Evolutionary conservation across 2,113 vertebrate species (phyloP), one percentile per base, ranked within the genome.

Genomic region (Apus apus): DNA sequence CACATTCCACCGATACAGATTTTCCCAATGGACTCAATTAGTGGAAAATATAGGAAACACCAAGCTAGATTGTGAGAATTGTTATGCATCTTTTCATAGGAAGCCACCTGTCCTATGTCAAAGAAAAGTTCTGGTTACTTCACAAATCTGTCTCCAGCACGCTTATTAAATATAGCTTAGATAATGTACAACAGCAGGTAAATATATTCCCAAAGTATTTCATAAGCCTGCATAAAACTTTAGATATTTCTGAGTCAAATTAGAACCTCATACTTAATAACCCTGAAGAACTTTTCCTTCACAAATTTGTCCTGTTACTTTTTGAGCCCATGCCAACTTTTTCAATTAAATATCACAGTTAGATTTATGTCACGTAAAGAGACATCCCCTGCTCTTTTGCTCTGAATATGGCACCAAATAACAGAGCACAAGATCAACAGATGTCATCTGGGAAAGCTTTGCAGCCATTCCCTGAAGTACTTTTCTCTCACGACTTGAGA

Each of bases 1-100:
- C 58, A 32, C 15, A 27, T n/a, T 7, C 0, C 1, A 21, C 4
- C 11, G 22, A 6, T 29, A 15, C 0, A 62, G 65, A 50, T 29
- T 26, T 70, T 87, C 81, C 43, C 45, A 75, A 13, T 0, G 16
- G 18, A 40, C 23, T 9, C 56, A 29, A 40, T 3, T 70, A 4
- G 5, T 80, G 7, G 0, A 25, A 91, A 80, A 48, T 5, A 1
- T 17, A 7, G 48, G 16, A n/a, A 68, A 19, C 32, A 48, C 3
- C 17, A 29, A 46, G 8, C 7, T 70, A 40, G 16, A 36, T 2
- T 46, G 16, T 30, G 19, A 58, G 12, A 62, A 45, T 11, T 23
- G 30, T 46, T 66, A 26, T 7, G 8, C 22, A 21, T 40, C 45
- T 89, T 85, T 66, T 61, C 30, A 40, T 13, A 67, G 32, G 32